These are phyloP conservation scores for Onchidella celtica DNA, from an alignment of 2,888 invertebrate genomes.

Conservation along the genomic window DNA sequence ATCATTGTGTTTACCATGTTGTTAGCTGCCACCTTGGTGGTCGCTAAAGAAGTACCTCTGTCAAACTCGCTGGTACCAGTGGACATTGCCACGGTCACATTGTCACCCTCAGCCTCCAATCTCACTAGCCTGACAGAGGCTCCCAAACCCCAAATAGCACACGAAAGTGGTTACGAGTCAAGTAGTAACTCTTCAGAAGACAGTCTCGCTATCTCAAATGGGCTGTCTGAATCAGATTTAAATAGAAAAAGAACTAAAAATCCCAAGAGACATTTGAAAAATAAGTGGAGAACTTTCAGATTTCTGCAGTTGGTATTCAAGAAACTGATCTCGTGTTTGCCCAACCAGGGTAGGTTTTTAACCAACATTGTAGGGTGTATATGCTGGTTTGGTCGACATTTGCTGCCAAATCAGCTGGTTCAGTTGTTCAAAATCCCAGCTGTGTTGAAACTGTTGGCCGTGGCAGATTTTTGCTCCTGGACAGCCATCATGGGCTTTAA, in stretches of 20 bases:
- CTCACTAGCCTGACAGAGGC: background rate
- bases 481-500: slow-evolving; percentile 98
- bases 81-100: slow-evolving; percentile 26
- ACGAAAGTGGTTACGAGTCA: slow-evolving; percentile 46
- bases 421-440: slow-evolving; percentile 86
- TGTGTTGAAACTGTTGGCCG: slow-evolving; percentile 91
- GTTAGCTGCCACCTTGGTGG: slow-evolving; percentile 90
- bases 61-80: background rate
- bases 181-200: slow-evolving; percentile 41
- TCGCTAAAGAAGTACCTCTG: slow-evolving; percentile 92
- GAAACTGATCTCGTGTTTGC: background rate
- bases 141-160: slow-evolving; percentile 6
- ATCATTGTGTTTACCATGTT: slow-evolving; percentile 93
- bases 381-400: slow-evolving; percentile 20
- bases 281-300: background rate
- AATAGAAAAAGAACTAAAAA: background rate
- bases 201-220: background rate
- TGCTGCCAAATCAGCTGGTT: slow-evolving; percentile 66
- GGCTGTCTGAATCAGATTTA: background rate
- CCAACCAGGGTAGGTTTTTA: slow-evolving; percentile 16
- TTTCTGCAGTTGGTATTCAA: background rate
- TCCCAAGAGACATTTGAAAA: background rate
- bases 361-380: slow-evolving; percentile 14
- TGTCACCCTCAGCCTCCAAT: background rate
- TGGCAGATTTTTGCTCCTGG: slow-evolving; percentile 98